Percentiles rank a stretch among this genome's conserved stretches.
phyloP scores from a whole-genome alignment of 2,888 invertebrate species.

The Leptinotarsa peninsularis region DNA sequence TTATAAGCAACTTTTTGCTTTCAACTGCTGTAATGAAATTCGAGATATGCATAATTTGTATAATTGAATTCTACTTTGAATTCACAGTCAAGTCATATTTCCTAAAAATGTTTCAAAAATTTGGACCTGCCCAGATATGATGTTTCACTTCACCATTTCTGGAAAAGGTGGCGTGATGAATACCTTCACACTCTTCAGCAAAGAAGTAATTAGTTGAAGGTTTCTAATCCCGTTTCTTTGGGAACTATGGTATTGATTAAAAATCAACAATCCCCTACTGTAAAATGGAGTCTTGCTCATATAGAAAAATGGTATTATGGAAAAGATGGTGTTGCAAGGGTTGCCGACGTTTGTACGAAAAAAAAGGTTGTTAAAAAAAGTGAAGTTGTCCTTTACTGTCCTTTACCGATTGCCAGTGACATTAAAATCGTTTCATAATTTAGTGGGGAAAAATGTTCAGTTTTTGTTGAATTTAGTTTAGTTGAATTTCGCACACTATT shows the following conservation, averaged over 20 bases:
- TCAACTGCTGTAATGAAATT: too few relatives aligned
- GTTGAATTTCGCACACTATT: not conserved
- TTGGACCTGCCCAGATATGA: too few relatives aligned
- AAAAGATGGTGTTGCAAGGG: constrained; percentile 19
- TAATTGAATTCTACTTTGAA: too few relatives aligned
- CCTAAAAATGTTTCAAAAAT: too few relatives aligned
- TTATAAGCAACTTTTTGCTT: too few relatives aligned
- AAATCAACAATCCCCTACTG: not conserved
- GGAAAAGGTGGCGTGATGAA: constrained; percentile 22
- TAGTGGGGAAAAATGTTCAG: not conserved
- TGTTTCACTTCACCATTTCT: constrained; percentile 21
- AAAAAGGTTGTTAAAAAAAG: constrained; percentile 5
- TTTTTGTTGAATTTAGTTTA: too few relatives aligned
- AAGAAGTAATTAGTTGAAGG: constrained; percentile 19
- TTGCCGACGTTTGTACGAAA: constrained; percentile 18
- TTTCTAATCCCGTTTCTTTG: not conserved
- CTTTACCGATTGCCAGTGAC: constrained; percentile 11
- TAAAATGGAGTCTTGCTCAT: constrained; percentile 22
- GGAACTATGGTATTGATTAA: constrained; percentile 27
- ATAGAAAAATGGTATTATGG: constrained; percentile 13
- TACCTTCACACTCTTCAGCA: constrained; percentile 21
- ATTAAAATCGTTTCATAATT: not conserved
- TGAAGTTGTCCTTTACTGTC: too few relatives aligned
- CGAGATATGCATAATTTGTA: too few relatives aligned
- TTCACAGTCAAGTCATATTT: too few relatives aligned